Evolutionary conservation across 2,797 vertebrate species (phyloP).

Genomic region (Trachops cirrhosus): DNA sequence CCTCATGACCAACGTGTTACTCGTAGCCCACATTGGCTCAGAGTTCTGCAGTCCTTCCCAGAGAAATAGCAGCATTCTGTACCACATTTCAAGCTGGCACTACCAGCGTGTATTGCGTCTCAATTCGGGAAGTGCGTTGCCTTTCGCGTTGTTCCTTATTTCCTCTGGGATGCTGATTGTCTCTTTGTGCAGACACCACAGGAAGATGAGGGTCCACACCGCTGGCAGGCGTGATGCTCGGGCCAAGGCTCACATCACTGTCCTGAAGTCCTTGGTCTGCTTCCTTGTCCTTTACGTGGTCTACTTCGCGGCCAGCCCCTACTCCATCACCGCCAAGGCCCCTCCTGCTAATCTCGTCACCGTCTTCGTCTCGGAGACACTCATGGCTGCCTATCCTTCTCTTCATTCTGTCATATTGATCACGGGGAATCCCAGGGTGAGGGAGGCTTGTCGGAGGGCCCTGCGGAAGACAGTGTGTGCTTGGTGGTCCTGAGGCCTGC

Average conservation of each 20-base stretch:
- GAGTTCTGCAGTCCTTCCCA: not conserved
- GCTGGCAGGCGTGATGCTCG: not conserved
- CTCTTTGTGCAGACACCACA: conserved; percentile 34
- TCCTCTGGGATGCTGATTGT: conserved; percentile 25
- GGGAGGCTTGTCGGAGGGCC: conserved; percentile 29
- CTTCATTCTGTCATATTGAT: conserved; percentile 18
- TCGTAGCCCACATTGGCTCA: not conserved
- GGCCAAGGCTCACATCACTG: conserved; percentile 7
- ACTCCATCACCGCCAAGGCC: not conserved
- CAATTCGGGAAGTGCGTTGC: not conserved
- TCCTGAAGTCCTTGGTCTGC: conserved; percentile 32
- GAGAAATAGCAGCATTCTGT: not conserved
- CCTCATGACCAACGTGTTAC: not conserved
- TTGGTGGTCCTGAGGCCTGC: not conserved
- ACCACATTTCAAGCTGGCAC: not conserved
- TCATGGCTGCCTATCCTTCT: conserved; percentile 34
- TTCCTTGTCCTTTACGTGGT: not conserved
- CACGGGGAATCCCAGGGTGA: conserved; percentile 11
- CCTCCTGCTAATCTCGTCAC: not conserved
- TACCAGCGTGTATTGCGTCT: not conserved
- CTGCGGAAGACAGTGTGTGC: not conserved
- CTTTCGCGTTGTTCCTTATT: conserved; percentile 26
- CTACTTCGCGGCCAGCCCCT: not conserved
- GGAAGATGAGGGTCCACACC: conserved; percentile 1
- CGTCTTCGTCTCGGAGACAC: not conserved